Evolutionary conservation across 1,140 invertebrate genomes (phyloP).

Genomic region (Plutomurus gul): DNA sequence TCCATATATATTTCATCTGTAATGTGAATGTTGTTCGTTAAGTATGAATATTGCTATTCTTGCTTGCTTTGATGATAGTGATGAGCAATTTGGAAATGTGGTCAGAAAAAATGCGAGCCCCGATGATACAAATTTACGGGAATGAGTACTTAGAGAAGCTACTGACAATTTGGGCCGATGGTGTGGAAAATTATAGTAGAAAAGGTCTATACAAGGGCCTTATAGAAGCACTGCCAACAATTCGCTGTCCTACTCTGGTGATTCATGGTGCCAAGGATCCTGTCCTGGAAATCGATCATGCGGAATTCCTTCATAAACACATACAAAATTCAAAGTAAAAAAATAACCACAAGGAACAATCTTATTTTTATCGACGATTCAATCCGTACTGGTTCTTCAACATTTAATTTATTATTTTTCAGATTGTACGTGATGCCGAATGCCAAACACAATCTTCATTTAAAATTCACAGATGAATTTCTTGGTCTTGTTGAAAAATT

Average conservation of each 20-base stretch:
- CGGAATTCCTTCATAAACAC: slow-evolving; percentile 68
- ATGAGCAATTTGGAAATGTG: slow-evolving; percentile 73
- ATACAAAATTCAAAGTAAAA: slow-evolving; percentile 69
- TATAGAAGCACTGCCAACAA: slow-evolving; percentile 65
- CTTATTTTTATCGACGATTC: too few relatives aligned
- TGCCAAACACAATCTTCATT: slow-evolving; percentile 83
- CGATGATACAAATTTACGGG: slow-evolving; percentile 75
- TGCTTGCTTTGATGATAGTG: too few relatives aligned
- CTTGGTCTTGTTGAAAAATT: slow-evolving; percentile 75
- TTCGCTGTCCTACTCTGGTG: slow-evolving; percentile 75
- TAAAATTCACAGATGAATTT: slow-evolving; percentile 77
- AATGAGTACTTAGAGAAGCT: slow-evolving; percentile 70
- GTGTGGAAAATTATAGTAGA: slow-evolving; percentile 65
- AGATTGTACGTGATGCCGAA: slow-evolving; percentile 72
- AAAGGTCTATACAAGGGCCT: slow-evolving; percentile 73
- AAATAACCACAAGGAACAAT: too few relatives aligned
- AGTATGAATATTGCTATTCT: too few relatives aligned
- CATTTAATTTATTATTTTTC: slow-evolving; percentile 54
- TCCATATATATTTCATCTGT: too few relatives aligned
- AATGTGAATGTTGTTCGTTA: too few relatives aligned
- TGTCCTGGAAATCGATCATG: slow-evolving; percentile 73
- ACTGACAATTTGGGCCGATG: slow-evolving; percentile 74
- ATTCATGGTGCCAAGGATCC: slow-evolving; percentile 84
- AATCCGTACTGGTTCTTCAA: neutral
- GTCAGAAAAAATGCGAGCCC: slow-evolving; percentile 76